Evolutionary conservation across 1,140 invertebrate genomes (phyloP).

Genomic region (Leptinotarsa defecta): DNA sequence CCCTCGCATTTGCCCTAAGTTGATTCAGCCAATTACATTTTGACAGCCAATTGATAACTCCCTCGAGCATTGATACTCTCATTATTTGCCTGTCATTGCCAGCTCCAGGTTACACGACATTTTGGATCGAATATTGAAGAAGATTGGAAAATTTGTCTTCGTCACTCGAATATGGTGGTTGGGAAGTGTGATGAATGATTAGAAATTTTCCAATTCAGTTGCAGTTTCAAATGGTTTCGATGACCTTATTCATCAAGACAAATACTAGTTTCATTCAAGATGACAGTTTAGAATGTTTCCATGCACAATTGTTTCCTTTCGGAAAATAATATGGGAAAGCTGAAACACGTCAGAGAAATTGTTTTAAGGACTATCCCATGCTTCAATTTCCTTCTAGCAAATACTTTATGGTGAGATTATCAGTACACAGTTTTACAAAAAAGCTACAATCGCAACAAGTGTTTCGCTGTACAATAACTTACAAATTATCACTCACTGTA

Average conservation of each 20-base stretch:
- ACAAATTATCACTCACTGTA: too few relatives aligned
- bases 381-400: too few relatives aligned
- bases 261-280: background rate
- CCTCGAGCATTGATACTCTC: constrained; percentile 24
- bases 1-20: background rate
- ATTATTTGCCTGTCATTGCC: constrained; percentile 27
- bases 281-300: background rate
- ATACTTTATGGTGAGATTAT: too few relatives aligned
- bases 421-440: too few relatives aligned
- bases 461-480: too few relatives aligned
- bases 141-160: constrained; percentile 24
- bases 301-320: too few relatives aligned
- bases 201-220: background rate
- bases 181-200: background rate
- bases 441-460: too few relatives aligned
- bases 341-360: too few relatives aligned
- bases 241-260: too few relatives aligned
- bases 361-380: too few relatives aligned
- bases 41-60: constrained; percentile 29
- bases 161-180: background rate
- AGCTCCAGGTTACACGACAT: constrained; percentile 1
- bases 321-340: too few relatives aligned
- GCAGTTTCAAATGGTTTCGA: background rate
- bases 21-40: constrained; percentile 23
- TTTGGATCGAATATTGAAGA: background rate